Base-by-base conservation (phyloP, 53 echinoderm and acorn worm genomes). In the Glandiceps talaboti region DNA sequence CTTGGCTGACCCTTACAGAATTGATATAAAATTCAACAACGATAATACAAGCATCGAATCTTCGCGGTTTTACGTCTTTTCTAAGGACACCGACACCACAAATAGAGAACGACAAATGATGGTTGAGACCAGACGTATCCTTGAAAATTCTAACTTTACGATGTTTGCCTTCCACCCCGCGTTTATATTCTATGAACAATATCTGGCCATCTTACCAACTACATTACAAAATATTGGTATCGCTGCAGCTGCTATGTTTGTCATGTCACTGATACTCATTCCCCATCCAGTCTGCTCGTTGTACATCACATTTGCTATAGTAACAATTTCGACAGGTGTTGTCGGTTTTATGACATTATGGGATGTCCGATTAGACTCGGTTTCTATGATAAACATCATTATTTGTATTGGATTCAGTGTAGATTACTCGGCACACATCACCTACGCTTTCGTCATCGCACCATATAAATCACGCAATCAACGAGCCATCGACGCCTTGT, bases 381-480 rank as follows among this genome's bases (percentile, higher is more conserved):
- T 92, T 12, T 83, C 89, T 28, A 92, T 92, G 92, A 87, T 85
- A 30, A 92, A 87, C 83, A 28, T 92, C 28, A 87, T 92, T 1
- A 30, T 92, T 27, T 89, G 87, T 73, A 76, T 92, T 26, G 92
- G 92, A 30, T 92, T 92, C 76, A 92, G 92, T 75, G 85, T 92
- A 1, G 92, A 92, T 30, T 92, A 84, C 45, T 92, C 92, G 1
- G 92, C 92, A 12, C 92, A 92, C 72, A 85, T 92, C 25, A 77
- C 82, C 28, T 90, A 90, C 30, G 91, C 83, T 28, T 91, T 81
- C 74, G 79, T 84, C 0, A 81, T 75, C 27, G 85, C 84, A 30
- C 80, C 76, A 26, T 32, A 0, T 12, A 76, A 33, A 25, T 31
- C 31, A 26, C 1, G 33, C 25, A 33, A 80, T 27, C 25, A 76